Evolutionary conservation across 2,113 vertebrate species (phyloP), one percentile per base, ranked within the genome.

Genomic region (Alaudala cheleensis): DNA sequence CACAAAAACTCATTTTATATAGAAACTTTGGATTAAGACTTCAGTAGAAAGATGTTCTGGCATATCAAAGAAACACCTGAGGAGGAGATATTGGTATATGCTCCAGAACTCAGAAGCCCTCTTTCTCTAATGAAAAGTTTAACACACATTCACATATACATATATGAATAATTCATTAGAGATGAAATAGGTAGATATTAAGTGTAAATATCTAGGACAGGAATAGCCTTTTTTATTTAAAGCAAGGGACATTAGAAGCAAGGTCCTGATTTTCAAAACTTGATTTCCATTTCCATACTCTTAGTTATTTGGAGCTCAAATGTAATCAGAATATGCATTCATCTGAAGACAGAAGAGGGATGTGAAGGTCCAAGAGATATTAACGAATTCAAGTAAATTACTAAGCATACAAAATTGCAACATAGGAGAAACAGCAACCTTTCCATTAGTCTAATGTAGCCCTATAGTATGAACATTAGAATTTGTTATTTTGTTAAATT

Each of bases 31-130:
- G 93, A 96, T 95, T 96, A 97, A 94, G 97, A 94, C 97, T 97
- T 96, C 91, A 94, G 87, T 80, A 94, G 85, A 96, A 97, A 96
- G 86, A 96, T 95, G 61, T 93, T 95, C 90, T 92, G 94, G 95
- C 88, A 97, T 97, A 96, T 97, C 95, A 97, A 97, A 96, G 96
- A 94, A 96, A 96, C 77, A 96, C 90, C 96, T 96, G 92, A 97
- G 92, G 42, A 97, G 53, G 47, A 92, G 92, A 95, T 95, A 96
- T 80, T 93, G 94, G 95, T 94, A 92, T 96, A 76, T 93, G 71
- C 80, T 93, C 92, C 94, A 96, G 88, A 97, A 96, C 94, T 96
- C 91, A 80, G 90, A 95, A 92, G 73, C 65, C 80, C 79, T 73
- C 51, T 88, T 95, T 66, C 92, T 94, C 93, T 96, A 97, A 97